These are phyloP conservation scores for Daboia siamensis DNA, from an alignment of 2,113 vertebrate species.

Conservation along the genomic window DNA sequence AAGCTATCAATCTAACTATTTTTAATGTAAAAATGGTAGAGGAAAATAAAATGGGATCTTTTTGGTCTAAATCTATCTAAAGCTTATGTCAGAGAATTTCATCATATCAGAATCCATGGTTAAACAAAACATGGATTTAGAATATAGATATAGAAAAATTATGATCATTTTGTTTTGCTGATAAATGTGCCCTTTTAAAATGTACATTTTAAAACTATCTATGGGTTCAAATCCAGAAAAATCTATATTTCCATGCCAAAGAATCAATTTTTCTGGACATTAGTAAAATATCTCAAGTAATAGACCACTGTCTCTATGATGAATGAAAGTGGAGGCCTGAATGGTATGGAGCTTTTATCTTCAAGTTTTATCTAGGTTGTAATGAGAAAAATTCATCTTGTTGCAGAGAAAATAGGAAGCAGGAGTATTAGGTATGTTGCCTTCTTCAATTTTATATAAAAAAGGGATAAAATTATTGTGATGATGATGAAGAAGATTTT, in stretches of 20 bases:
- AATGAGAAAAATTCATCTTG: not conserved
- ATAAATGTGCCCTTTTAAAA: not conserved
- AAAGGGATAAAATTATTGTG: not conserved
- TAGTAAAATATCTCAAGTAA: not conserved
- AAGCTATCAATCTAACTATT: not conserved
- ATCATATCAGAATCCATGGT: not conserved
- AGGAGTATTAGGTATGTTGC: not conserved
- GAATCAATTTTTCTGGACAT: not conserved
- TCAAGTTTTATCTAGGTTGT: not conserved
- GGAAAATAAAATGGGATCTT: not conserved
- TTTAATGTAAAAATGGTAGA: not conserved
- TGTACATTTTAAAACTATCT: not conserved
- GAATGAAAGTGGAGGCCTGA: not conserved
- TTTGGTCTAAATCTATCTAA: not conserved
- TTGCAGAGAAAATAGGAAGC: not conserved
- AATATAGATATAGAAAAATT: not conserved
- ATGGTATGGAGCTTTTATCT: not conserved
- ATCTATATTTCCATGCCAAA: not conserved
- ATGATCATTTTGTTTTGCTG: not conserved
- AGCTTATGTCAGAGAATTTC: not conserved
- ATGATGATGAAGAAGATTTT: not conserved
- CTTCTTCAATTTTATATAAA: not conserved
- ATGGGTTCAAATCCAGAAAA: not conserved
- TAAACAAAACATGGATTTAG: not conserved
- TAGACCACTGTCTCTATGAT: not conserved